These are phyloP conservation scores for Paratrypauchen microcephalus DNA, from an alignment of 2,797 vertebrate genomes.

Conservation along the genomic window DNA sequence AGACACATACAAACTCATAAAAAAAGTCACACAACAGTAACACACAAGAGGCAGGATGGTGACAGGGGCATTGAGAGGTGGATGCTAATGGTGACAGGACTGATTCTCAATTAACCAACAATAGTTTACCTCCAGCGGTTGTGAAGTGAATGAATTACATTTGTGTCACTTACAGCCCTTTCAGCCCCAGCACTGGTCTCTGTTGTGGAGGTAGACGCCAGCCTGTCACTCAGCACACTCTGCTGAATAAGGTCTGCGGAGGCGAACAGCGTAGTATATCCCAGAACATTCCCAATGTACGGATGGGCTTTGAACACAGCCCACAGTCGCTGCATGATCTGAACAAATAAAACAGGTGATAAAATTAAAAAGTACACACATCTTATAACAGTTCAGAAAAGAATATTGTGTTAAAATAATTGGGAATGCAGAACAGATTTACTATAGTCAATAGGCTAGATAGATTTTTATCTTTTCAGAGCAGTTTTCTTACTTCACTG, in stretches of 20 bases:
- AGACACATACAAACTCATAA: no score
- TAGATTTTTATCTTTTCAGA: no score
- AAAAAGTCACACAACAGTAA: no score
- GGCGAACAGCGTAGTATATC: conserved; percentile 79
- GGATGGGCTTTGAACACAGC: conserved; percentile 72
- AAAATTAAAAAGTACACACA: no score
- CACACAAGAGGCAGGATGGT: no score
- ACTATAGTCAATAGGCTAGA: no score
- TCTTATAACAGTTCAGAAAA: background rate
- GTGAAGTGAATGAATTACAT: background rate
- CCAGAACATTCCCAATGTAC: conserved; percentile 76
- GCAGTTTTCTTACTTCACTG: no score
- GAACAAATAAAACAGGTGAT: conserved; percentile 13
- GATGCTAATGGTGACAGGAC: no score
- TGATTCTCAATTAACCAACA: no score
- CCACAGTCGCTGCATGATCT: conserved; percentile 73
- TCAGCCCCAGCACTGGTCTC: background rate
- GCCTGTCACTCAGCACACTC: conserved; percentile 56
- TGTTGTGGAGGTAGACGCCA: background rate
- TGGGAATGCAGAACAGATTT: background rate
- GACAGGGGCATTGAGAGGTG: no score
- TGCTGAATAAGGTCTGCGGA: conserved; percentile 83
- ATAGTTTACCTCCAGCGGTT: no score
- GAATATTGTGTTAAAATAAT: no score
- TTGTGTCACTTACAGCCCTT: background rate